phyloP scores from a whole-genome alignment of 2,797 vertebrate species.

The Diceros bicornis region DNA sequence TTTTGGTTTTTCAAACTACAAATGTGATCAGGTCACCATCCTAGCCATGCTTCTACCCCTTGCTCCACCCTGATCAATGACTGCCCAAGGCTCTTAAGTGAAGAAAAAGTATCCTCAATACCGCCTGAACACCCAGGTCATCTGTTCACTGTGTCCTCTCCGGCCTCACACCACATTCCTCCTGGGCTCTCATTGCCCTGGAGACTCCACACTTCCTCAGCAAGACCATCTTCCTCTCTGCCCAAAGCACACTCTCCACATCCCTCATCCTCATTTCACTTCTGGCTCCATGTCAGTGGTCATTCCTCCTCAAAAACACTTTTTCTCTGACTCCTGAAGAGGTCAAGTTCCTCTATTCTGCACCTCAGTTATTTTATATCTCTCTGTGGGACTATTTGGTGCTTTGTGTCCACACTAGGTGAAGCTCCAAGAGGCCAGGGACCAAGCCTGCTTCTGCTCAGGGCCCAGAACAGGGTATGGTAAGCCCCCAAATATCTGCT shows the following conservation, averaged over 20 bases:
- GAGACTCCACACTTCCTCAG: neutral
- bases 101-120: neutral
- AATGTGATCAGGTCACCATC: neutral
- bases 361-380: neutral
- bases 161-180: neutral
- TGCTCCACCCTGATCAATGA: neutral
- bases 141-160: neutral
- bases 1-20: neutral
- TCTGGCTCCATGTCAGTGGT: neutral
- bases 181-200: neutral
- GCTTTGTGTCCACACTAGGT: neutral
- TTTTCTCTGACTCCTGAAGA: neutral
- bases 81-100: neutral
- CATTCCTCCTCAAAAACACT: neutral
- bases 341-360: neutral
- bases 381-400: too few relatives aligned
- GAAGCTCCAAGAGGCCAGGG: neutral
- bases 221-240: neutral
- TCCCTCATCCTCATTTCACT: neutral
- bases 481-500: neutral
- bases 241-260: neutral
- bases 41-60: neutral
- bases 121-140: neutral
- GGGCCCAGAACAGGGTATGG: neutral
- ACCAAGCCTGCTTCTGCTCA: neutral